A percentile compares a stretch with the other conserved stretches of the same genome.
These are phyloP conservation scores for Siniperca knerii DNA, from an alignment of 2,113 vertebrate genomes.

Conservation along the genomic window DNA sequence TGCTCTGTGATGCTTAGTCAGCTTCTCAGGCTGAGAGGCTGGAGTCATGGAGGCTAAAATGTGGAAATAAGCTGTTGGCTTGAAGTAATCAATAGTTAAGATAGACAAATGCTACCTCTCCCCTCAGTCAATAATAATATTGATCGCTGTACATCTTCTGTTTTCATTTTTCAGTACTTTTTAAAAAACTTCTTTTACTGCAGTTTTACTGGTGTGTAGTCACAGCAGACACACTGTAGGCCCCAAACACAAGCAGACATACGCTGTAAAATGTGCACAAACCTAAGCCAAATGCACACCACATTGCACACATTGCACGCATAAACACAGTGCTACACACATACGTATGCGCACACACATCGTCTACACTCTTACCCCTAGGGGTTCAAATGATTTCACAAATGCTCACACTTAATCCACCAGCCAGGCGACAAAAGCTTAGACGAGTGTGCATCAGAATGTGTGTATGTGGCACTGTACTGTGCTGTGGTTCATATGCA, in stretches of 20 bases:
- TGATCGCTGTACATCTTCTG: slow-evolving; percentile 48
- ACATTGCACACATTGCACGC: not conserved
- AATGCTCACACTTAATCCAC: slow-evolving; percentile 66
- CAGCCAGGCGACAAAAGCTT: slow-evolving; percentile 54
- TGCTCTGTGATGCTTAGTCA: slow-evolving; percentile 30
- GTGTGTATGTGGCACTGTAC: not conserved
- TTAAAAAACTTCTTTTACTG: not conserved
- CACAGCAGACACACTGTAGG: slow-evolving; percentile 2
- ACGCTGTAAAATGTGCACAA: slow-evolving; percentile 15
- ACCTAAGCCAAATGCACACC: slow-evolving; percentile 27
- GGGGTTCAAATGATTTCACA: slow-evolving; percentile 65
- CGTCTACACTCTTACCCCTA: slow-evolving; percentile 15
- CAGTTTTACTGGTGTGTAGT: slow-evolving; percentile 12
- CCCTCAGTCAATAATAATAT: slow-evolving; percentile 64
- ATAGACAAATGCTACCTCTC: slow-evolving; percentile 52
- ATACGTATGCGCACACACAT: not conserved
- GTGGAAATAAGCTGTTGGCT: slow-evolving; percentile 48
- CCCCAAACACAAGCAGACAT: slow-evolving; percentile 35
- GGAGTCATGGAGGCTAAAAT: slow-evolving; percentile 35
- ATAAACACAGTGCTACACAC: slow-evolving; percentile 11
- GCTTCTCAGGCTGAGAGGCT: slow-evolving; percentile 27
- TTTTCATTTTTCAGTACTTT: slow-evolving; percentile 34
- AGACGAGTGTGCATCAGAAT: slow-evolving; percentile 14
- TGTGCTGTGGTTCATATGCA: not conserved
- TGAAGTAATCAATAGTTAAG: slow-evolving; percentile 61